phyloP scores from a whole-genome alignment of 2,113 vertebrate species.

The Indri indri region DNA sequence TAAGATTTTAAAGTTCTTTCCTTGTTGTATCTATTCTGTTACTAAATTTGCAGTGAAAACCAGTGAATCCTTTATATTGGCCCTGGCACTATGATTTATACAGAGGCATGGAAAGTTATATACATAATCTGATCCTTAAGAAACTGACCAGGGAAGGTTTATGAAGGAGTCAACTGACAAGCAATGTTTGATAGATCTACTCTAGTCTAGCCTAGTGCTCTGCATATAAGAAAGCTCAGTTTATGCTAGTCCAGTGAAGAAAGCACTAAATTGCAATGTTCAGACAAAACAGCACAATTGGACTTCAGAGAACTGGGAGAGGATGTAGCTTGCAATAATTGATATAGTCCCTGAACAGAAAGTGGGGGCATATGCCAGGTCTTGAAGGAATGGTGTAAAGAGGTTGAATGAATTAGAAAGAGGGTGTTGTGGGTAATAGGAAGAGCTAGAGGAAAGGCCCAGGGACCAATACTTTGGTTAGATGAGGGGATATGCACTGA shows the following conservation, averaged over 20 bases:
- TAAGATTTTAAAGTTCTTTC: neutral
- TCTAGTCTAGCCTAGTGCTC: neutral
- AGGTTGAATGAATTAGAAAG: neutral
- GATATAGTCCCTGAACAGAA: neutral
- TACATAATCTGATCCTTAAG: neutral
- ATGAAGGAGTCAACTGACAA: neutral
- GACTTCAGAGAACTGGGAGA: neutral
- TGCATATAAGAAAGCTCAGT: neutral
- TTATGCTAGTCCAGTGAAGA: neutral
- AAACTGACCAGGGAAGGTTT: slow-evolving; percentile 1
- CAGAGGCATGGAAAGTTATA: neutral
- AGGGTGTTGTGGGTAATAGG: neutral
- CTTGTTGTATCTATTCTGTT: neutral
- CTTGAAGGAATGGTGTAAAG: neutral
- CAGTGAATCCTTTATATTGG: neutral
- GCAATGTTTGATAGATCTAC: neutral
- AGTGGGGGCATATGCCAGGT: neutral
- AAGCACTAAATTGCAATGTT: neutral
- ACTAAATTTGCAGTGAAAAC: neutral
- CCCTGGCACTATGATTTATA: neutral
- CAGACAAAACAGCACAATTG: neutral
- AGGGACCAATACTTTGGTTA: neutral
- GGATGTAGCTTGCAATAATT: neutral
- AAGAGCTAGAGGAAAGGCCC: neutral
- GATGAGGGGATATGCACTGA: neutral